Evolutionary conservation across 2,113 vertebrate genomes (phyloP).

Genomic region (Hyaena hyaena): DNA sequence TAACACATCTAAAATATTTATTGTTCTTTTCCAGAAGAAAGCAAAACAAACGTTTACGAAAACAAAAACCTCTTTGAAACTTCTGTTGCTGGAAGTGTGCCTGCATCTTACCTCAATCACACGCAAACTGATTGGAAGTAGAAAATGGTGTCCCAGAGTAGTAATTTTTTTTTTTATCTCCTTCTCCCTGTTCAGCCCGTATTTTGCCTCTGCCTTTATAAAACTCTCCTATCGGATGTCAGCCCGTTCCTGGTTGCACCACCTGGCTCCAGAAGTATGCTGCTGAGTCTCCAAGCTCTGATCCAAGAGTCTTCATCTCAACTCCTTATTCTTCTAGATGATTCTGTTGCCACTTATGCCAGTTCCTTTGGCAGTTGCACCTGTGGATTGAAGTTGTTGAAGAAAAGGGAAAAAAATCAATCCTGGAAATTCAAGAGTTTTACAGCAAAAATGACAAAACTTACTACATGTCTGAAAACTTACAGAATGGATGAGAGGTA

Average conservation of each 20-base stretch:
- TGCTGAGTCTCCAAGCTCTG: slow-evolving; percentile 65
- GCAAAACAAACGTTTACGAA: slow-evolving; percentile 64
- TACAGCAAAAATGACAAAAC: neutral
- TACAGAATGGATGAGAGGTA: neutral
- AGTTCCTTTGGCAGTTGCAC: slow-evolving; percentile 94
- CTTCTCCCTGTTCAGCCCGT: neutral
- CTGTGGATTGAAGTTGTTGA: slow-evolving; percentile 82
- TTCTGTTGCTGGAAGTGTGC: slow-evolving; percentile 69
- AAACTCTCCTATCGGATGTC: neutral
- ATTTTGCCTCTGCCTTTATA: slow-evolving; percentile 55
- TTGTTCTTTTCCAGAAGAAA: slow-evolving; percentile 78
- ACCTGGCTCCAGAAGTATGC: slow-evolving; percentile 76
- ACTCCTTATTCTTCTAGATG: slow-evolving; percentile 68
- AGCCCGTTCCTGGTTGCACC: slow-evolving; percentile 72
- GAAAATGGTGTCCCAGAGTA: neutral
- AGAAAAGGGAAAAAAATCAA: slow-evolving; percentile 20
- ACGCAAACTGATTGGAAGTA: neutral
- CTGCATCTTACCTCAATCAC: neutral
- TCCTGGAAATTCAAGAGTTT: neutral
- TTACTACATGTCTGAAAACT: neutral
- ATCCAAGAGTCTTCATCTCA: slow-evolving; percentile 65
- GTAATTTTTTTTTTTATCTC: neutral
- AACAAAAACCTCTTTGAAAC: slow-evolving; percentile 62
- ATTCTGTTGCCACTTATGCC: slow-evolving; percentile 84
- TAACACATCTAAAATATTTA: slow-evolving; percentile 69